phyloP scores from a whole-genome alignment of 2,113 vertebrate species.

The Dicentrarchus labrax region DNA sequence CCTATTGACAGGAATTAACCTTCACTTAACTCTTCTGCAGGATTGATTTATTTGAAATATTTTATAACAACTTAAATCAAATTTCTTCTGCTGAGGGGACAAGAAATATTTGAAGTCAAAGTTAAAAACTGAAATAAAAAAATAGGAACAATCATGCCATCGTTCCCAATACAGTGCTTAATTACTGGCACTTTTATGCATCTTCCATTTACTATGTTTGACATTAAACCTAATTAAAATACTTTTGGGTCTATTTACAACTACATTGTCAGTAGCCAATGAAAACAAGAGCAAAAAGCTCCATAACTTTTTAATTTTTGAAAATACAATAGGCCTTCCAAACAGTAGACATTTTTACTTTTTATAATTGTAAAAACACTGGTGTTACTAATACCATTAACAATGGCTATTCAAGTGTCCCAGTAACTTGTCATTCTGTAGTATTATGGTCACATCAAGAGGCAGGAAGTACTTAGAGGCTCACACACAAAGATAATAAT shows the following conservation, averaged over 20 bases:
- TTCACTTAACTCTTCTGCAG: neutral
- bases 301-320: too few species aligned
- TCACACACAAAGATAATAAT: constrained; percentile 44
- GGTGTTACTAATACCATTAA: too few species aligned
- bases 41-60: neutral
- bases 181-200: neutral
- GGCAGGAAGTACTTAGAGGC: constrained; percentile 39
- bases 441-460: constrained; percentile 14
- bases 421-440: too few species aligned
- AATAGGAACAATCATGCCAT: neutral
- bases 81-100: neutral
- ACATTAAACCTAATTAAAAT: too few species aligned
- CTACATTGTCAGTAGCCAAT: too few species aligned
- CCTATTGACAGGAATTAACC: neutral
- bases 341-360: too few species aligned
- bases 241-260: too few species aligned
- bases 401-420: too few species aligned
- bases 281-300: too few species aligned
- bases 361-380: too few species aligned
- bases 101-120: neutral
- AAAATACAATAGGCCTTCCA: too few species aligned
- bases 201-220: too few species aligned
- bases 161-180: neutral
- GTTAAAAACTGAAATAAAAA: neutral
- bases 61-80: neutral